phyloP scores from a whole-genome alignment of 2,888 invertebrate genomes.

The Dromius quadrimaculatus region DNA sequence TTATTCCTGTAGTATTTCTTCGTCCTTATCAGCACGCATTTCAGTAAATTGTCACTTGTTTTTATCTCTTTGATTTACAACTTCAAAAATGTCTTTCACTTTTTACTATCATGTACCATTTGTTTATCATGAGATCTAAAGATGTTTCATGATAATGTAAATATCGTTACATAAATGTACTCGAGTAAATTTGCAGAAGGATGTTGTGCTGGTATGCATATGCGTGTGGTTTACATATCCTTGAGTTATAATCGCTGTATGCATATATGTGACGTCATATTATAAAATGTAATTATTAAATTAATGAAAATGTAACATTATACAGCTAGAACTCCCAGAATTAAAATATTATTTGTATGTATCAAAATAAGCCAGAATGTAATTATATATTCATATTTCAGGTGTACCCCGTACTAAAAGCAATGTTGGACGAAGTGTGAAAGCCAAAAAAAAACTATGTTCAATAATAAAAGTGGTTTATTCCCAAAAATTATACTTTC shows the following conservation, averaged over 20 bases:
- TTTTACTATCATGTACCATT: neutral
- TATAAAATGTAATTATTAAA: neutral
- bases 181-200: neutral
- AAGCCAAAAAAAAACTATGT: too few species aligned
- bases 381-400: too few species aligned
- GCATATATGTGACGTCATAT: neutral
- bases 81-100: neutral
- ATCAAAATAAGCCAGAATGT: too few species aligned
- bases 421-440: too few species aligned
- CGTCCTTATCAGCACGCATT: neutral
- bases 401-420: too few species aligned
- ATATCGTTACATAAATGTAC: neutral
- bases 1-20: constrained; percentile 4
- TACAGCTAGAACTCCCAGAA: too few species aligned
- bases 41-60: neutral
- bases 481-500: too few species aligned
- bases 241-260: constrained; percentile 11
- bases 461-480: too few species aligned
- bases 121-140: neutral
- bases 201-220: neutral
- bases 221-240: constrained; percentile 7
- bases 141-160: neutral
- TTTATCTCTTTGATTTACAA: neutral
- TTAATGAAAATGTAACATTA: too few species aligned
- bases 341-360: too few species aligned